These are phyloP conservation scores for Sminthurides bifidus DNA, from an alignment of 1,140 invertebrate genomes.

Conservation along the genomic window DNA sequence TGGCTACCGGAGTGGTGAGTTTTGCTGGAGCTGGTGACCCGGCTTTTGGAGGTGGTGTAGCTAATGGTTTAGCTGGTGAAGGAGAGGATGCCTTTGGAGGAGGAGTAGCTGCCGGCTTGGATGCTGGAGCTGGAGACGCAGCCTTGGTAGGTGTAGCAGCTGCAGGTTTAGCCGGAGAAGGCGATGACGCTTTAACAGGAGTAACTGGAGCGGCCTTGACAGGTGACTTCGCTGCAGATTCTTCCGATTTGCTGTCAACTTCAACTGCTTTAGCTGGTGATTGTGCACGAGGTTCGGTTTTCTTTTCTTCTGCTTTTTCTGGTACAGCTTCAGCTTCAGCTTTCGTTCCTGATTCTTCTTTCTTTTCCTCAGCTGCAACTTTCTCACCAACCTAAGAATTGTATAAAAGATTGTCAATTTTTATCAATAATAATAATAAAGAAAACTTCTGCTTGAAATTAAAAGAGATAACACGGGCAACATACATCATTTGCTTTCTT, in stretches of 20 bases:
- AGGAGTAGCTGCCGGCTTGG: too few relatives aligned
- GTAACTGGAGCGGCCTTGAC: neutral
- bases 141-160: too few relatives aligned
- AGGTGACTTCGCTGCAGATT: neutral
- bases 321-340: neutral
- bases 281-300: neutral
- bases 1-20: too few relatives aligned
- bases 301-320: neutral
- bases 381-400: slow-evolving; percentile 4
- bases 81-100: too few relatives aligned
- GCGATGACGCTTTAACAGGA: neutral
- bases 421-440: neutral
- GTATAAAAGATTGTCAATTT: neutral
- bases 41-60: too few relatives aligned
- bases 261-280: neutral
- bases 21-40: too few relatives aligned
- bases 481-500: neutral
- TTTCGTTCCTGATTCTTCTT: neutral
- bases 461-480: neutral
- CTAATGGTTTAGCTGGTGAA: too few relatives aligned
- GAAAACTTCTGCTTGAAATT: neutral
- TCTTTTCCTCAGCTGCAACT: slow-evolving; percentile 1
- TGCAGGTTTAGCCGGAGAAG: neutral
- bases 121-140: too few relatives aligned
- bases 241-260: neutral